These are phyloP conservation scores for Andrena bicolor DNA, from an alignment of 2,888 invertebrate genomes.

Conservation along the genomic window DNA sequence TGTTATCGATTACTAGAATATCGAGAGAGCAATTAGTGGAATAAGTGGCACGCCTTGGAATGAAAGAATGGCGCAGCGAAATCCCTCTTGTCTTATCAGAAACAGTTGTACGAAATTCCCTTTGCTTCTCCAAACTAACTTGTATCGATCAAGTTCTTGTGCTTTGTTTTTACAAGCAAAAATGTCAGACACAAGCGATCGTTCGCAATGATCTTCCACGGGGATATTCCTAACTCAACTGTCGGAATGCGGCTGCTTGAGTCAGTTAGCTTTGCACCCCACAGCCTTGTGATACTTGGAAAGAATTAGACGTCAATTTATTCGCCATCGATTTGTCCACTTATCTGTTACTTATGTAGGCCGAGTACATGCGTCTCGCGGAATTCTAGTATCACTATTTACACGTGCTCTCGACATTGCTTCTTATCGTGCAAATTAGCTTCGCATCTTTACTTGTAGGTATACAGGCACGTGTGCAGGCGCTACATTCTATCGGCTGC, in stretches of 20 bases:
- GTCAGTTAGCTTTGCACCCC: neutral
- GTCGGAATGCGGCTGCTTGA: neutral
- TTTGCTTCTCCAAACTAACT: no score
- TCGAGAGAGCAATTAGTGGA: neutral
- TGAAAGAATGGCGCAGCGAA: no score
- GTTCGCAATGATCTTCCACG: no score
- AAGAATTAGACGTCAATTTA: conserved; percentile 1
- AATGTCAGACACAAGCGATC: no score
- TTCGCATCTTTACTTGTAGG: conserved; percentile 9
- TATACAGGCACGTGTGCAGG: conserved; percentile 31
- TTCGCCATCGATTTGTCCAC: conserved; percentile 4
- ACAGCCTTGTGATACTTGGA: neutral
- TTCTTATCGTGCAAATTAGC: conserved; percentile 48
- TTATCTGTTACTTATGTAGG: conserved; percentile 32
- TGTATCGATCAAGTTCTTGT: no score
- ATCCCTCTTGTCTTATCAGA: neutral
- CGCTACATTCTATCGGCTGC: conserved; percentile 18
- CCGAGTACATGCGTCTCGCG: conserved; percentile 1
- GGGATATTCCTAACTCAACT: neutral
- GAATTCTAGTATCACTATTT: conserved; percentile 38
- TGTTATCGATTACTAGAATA: neutral
- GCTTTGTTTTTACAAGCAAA: no score
- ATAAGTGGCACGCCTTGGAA: no score
- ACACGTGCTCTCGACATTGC: conserved; percentile 25
- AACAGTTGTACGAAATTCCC: neutral